phyloP scores from a whole-genome alignment of 2,888 invertebrate species.

The Gasteruption jaculator region DNA sequence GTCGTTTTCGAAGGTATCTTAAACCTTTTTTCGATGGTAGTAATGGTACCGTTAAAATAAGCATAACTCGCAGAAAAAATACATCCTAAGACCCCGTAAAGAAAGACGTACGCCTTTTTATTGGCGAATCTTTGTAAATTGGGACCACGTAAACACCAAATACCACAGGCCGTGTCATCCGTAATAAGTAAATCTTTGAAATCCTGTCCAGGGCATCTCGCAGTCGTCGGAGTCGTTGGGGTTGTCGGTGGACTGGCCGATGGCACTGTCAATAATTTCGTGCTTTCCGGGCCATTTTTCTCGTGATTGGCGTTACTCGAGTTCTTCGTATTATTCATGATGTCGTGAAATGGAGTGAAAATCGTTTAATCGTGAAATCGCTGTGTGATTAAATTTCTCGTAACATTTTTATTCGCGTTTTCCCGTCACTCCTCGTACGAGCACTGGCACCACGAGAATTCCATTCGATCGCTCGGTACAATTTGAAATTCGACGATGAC shows the following conservation, averaged over 20 bases:
- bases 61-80: constrained; percentile 67
- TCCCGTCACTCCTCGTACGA: no score
- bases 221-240: constrained; percentile 25
- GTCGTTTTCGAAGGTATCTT: constrained; percentile 69
- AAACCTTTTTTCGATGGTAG: constrained; percentile 69
- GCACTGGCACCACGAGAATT: no score
- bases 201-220: constrained; percentile 49
- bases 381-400: no score
- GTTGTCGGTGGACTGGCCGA: constrained; percentile 27
- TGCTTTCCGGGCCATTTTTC: constrained; percentile 43
- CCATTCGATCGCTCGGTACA: no score
- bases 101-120: constrained; percentile 58
- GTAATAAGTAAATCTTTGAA: constrained; percentile 55
- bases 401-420: no score
- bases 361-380: no score
- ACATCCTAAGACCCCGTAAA: constrained; percentile 66
- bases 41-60: constrained; percentile 71
- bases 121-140: constrained; percentile 61
- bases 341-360: no score
- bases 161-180: constrained; percentile 64
- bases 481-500: no score
- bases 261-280: constrained; percentile 38
- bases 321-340: constrained; percentile 34
- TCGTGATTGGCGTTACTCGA: constrained; percentile 34
- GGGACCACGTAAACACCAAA: constrained; percentile 59